phyloP scores from a whole-genome alignment of 2,113 vertebrate genomes.

The Chaetura pelagica region DNA sequence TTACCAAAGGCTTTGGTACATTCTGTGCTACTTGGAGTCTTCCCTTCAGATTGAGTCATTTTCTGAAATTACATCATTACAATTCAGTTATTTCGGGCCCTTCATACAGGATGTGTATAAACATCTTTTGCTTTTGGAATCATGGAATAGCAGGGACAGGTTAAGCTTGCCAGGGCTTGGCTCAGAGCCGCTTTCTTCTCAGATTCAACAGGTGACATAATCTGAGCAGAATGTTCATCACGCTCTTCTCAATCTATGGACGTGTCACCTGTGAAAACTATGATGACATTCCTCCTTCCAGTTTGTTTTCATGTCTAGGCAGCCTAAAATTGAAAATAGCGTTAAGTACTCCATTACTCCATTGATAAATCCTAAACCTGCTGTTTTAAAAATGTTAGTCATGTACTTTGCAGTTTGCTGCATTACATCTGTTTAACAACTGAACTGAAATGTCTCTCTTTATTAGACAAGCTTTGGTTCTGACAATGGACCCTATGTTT shows the following conservation, averaged over 20 bases:
- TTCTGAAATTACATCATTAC: neutral
- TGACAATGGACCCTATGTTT: conserved; percentile 79
- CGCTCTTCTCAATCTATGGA: neutral
- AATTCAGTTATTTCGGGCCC: neutral
- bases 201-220: neutral
- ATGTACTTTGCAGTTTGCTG: neutral
- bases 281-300: neutral
- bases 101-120: neutral
- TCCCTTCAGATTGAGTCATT: neutral
- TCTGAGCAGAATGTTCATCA: neutral
- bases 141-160: neutral
- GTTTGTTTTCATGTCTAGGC: neutral
- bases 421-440: neutral
- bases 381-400: neutral
- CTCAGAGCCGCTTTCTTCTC: neutral
- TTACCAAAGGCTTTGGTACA: neutral
- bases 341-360: neutral
- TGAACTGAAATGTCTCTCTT: conserved; percentile 28
- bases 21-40: neutral
- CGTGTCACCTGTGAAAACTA: neutral
- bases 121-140: neutral
- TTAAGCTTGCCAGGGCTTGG: neutral
- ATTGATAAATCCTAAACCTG: neutral
- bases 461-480: conserved; percentile 81
- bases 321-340: neutral